phyloP scores from a whole-genome alignment of 2,888 invertebrate species.

The Acrobasis repandana region DNA sequence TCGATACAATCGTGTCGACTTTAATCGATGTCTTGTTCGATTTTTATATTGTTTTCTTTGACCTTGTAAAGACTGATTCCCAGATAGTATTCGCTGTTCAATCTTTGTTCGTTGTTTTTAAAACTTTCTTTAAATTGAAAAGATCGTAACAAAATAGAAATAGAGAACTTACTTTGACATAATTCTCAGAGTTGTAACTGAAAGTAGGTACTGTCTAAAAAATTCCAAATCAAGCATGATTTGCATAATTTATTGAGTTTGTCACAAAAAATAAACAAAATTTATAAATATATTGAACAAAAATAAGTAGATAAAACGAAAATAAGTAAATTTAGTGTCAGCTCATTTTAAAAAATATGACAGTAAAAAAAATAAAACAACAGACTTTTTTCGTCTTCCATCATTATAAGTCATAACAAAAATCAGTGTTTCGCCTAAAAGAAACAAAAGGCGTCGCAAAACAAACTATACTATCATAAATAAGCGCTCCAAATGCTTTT shows the following conservation, averaged over 20 bases:
- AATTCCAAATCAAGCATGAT: too few relatives aligned
- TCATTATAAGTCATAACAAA: too few relatives aligned
- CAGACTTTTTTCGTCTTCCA: not conserved
- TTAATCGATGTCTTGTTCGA: conserved; percentile 36
- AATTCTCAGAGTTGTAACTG: too few relatives aligned
- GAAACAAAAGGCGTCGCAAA: conserved; percentile 19
- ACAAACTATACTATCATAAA: conserved; percentile 25
- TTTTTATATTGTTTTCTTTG: conserved; percentile 23
- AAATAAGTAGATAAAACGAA: too few relatives aligned
- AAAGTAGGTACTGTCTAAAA: too few relatives aligned
- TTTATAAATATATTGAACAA: too few relatives aligned
- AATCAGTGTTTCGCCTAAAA: conserved; percentile 12
- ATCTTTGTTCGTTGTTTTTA: not conserved
- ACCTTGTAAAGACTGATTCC: conserved; percentile 12
- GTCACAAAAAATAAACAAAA: too few relatives aligned
- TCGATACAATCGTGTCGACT: conserved; percentile 49
- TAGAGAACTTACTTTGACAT: too few relatives aligned
- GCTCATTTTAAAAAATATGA: not conserved
- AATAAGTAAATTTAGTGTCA: too few relatives aligned
- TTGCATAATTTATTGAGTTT: too few relatives aligned
- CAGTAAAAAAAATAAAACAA: not conserved
- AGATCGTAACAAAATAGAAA: too few relatives aligned
- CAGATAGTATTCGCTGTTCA: not conserved
- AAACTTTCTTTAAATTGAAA: too few relatives aligned
- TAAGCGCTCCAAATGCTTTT: conserved; percentile 30